These are phyloP conservation scores for Gryon sp. DNA, from an alignment of 1,140 invertebrate species.

Conservation along the genomic window DNA sequence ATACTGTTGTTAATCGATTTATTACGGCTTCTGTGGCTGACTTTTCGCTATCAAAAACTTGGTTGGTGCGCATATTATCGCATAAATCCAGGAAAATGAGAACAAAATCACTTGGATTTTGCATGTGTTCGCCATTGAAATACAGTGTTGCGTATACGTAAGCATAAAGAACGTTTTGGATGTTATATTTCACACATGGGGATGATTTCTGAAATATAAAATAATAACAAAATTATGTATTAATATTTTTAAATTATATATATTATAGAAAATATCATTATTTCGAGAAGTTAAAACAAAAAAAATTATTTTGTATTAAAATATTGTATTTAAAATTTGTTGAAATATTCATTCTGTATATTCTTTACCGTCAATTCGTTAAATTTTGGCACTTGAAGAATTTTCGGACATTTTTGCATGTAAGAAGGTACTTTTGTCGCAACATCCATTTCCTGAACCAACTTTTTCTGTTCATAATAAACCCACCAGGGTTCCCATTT, in stretches of 20 bases:
- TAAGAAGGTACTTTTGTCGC: conserved; percentile 62
- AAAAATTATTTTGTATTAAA: background rate
- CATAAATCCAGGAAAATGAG: conserved; percentile 82
- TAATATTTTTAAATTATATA: background rate
- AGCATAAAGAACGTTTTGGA: conserved; percentile 84
- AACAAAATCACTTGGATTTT: conserved; percentile 81
- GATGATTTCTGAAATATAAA: conserved; percentile 81
- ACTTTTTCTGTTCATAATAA: conserved; percentile 74
- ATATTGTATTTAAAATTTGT: background rate
- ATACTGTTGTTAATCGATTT: conserved; percentile 81
- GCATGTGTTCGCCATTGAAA: conserved; percentile 85
- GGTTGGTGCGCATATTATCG: conserved; percentile 81
- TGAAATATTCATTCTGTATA: background rate
- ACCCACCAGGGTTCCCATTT: conserved; percentile 88
- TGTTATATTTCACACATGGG: conserved; percentile 84
- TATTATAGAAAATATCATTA: conserved; percentile 9
- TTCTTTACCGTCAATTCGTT: conserved; percentile 78
- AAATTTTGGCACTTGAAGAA: conserved; percentile 79
- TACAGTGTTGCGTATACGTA: conserved; percentile 84
- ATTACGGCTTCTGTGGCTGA: conserved; percentile 83
- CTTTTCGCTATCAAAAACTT: conserved; percentile 82
- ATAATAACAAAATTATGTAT: conserved; percentile 46
- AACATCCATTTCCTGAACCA: conserved; percentile 78
- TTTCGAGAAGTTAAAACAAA: background rate
- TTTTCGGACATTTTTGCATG: conserved; percentile 74